These are phyloP conservation scores for Mesembrinibis cayennensis DNA, from an alignment of 2,113 vertebrate species.

Conservation along the genomic window DNA sequence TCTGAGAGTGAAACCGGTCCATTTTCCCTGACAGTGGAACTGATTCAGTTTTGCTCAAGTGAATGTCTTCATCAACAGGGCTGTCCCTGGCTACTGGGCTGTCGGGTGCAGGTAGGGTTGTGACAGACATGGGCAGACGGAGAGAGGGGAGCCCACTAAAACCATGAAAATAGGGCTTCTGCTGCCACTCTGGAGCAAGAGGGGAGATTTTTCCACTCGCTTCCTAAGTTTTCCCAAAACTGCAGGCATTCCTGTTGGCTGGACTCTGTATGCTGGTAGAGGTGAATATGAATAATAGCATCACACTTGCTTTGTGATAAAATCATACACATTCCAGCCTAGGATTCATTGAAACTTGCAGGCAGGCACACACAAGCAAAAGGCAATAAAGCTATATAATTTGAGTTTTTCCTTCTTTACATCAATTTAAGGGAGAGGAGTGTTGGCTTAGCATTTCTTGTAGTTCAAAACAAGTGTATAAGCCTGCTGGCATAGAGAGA, in stretches of 20 bases:
- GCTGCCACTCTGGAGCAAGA: background rate
- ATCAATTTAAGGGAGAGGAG: background rate
- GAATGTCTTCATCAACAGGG: background rate
- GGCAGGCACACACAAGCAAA: background rate
- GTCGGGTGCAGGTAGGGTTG: background rate
- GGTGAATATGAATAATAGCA: background rate
- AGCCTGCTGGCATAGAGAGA: background rate
- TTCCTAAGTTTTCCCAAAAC: background rate
- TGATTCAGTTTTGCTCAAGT: background rate
- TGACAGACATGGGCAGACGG: background rate
- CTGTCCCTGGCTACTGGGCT: background rate
- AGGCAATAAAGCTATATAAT: background rate
- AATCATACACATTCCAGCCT: background rate
- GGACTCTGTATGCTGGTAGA: background rate
- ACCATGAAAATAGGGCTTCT: background rate
- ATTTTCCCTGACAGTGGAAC: slow-evolving; percentile 1
- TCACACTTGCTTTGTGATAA: background rate
- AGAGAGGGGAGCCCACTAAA: background rate
- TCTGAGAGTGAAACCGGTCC: background rate
- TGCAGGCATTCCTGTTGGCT: background rate
- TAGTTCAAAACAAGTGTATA: background rate
- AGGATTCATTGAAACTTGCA: background rate
- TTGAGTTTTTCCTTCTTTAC: background rate
- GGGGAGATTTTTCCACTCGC: background rate
- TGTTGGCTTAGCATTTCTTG: background rate